Evolutionary conservation across 2,797 vertebrate species (phyloP), one percentile per base, ranked within the genome.

Genomic region (Leontopithecus rosalia): DNA sequence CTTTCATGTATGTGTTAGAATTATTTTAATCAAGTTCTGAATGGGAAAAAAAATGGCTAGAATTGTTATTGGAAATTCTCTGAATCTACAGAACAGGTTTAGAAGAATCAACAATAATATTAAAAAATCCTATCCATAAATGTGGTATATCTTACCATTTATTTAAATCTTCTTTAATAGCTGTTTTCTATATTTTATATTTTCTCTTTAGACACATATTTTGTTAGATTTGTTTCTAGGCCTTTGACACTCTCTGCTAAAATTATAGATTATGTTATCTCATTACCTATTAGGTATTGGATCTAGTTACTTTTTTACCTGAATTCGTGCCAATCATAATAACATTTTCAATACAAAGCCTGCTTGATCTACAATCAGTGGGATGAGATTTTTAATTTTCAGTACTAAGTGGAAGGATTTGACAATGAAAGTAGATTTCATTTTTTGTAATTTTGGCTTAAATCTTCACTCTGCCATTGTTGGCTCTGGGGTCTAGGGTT

Each of bases 21-120:
- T 95, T 80, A 95, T 87, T 85, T 96, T 92, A 94, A 81, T 88
- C 64, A 93, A 90, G 55, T 82, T 94, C 43, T 58, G 2, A 46
- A 17, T 4, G 9, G 11, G n/a, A 41, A 61, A 50, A 13, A 24
- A 64, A 70, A 28, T 5, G 36, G 5, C 7, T 94, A 39, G 30
- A 64, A 90, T 87, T 57, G 57, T 72, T 50, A 57, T 17, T 83
- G 17, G n/a, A 88, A 85, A 94, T 82, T 9, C 46, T 86, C 5
- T 83, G 36, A 93, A 70, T 43, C 70, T 73, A 79, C 1, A 72
- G 61, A 88, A 41, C 48, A 90, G 91, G 24, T 55, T 48, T 52
- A 88, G 30, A 17, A 92, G 46, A 64, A 70, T 24, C n/a, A 24
- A 86, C 4, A 79, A 24, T 13, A 20, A 87, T 81, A 93, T 57